Base-by-base conservation (phyloP, 2,113 vertebrate genomes). In the Dromiciops gliroides region DNA sequence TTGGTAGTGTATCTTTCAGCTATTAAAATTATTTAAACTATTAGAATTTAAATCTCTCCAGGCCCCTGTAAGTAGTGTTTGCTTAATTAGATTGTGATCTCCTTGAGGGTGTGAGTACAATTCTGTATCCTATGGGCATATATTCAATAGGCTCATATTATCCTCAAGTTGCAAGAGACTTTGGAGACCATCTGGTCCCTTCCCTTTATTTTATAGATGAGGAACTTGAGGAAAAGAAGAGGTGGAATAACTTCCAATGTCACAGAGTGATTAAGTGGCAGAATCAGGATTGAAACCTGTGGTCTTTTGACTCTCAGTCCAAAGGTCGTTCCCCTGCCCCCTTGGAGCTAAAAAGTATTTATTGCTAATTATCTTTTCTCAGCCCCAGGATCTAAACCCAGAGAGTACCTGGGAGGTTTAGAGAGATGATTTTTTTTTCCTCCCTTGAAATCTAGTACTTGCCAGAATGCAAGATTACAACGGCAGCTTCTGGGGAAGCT, bases 221-320 rank as follows among this genome's bases (percentile, higher is more conserved):
- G 44, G 52, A 92, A 83, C 67, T 83, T 44, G n/a, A 92, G 26
- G 24, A 89, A 53, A 96, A 50, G 47, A 53, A 95, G 50, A 92
- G 10, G 60, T 60, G 92, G 92, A 67, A 9, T 60, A 51, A 14
- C 31, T 92, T 25, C 49, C 5, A n/a, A 16, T n/a, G 51, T 24
- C 25, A 11, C n/a, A n/a, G 48, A 89, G 44, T 93, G 52, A 88
- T 92, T 91, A 94, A 83, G 48, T 94, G 47, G 19, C 19, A 83
- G 19, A 44, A 83, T 83, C 67, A 44, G 37, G 1, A 83, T 44
- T 83, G 67, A 83, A 83, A 83, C 67, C 67, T 44, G 23, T 8
- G 37, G 16, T 83, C 1, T 44, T n/a, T 83, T 83, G 16, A 83
- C 22, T 83, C 16, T 83, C n/a, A 83, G 93, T n/a, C n/a, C 37